Conservation (phyloP, 2,113 vertebrate genomes). For the Philantomba maxwellii region DNA sequence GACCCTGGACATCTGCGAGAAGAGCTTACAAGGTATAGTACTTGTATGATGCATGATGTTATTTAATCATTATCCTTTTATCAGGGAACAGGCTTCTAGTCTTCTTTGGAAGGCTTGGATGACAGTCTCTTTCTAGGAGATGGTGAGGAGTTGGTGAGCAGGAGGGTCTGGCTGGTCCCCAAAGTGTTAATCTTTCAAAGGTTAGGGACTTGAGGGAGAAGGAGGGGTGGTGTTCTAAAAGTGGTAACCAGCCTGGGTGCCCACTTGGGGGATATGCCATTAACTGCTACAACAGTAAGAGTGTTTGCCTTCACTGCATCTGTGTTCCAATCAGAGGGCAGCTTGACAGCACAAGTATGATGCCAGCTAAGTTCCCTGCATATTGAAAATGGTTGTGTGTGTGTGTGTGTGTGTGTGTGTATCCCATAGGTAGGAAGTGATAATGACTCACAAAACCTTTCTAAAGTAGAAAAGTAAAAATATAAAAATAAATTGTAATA, state of each 20-base stretch:
- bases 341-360: background rate
- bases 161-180: background rate
- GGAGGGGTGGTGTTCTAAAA: background rate
- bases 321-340: background rate
- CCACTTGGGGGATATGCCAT: background rate
- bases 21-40: conserved; percentile 92
- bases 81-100: background rate
- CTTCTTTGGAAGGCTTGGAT: background rate
- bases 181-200: background rate
- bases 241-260: background rate
- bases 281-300: background rate
- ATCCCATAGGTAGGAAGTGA: background rate
- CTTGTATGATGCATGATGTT: background rate
- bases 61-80: background rate
- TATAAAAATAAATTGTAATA: background rate
- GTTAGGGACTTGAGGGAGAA: background rate
- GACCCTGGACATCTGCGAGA: conserved; percentile 93
- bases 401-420: background rate
- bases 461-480: background rate
- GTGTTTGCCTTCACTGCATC: background rate
- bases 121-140: background rate
- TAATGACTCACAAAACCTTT: conserved; percentile 7
- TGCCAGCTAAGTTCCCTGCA: background rate
- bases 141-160: background rate
- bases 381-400: background rate